phyloP scores from a whole-genome alignment of 2,888 invertebrate genomes.

The Phlogophora meticulosa region DNA sequence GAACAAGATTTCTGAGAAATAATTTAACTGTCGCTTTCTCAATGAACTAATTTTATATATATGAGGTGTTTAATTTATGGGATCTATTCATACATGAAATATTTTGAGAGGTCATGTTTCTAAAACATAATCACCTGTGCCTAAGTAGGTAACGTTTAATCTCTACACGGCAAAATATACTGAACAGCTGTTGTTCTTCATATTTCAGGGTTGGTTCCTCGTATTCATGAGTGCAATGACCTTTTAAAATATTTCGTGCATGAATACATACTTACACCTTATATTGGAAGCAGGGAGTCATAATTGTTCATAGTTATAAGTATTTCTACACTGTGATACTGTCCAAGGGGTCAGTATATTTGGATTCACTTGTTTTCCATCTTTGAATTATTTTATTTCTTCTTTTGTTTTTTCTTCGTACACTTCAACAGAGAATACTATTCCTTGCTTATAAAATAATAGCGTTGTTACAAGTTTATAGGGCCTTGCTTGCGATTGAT shows the following conservation, averaged over 20 bases:
- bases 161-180: too few species aligned
- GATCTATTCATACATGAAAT: too few species aligned
- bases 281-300: too few species aligned
- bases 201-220: too few species aligned
- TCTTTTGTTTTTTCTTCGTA: conserved; percentile 29
- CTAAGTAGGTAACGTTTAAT: too few species aligned
- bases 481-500: conserved; percentile 26
- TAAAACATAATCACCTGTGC: too few species aligned
- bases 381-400: conserved; percentile 3
- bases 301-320: not conserved
- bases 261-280: too few species aligned
- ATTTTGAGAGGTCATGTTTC: too few species aligned
- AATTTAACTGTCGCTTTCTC: conserved; percentile 5
- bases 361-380: conserved; percentile 11
- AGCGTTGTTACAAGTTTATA: conserved; percentile 53
- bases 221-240: too few species aligned
- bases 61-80: not conserved
- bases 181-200: too few species aligned
- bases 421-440: conserved; percentile 31
- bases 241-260: too few species aligned
- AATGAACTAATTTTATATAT: not conserved
- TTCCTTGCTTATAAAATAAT: conserved; percentile 46
- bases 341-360: not conserved
- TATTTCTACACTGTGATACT: not conserved
- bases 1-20: conserved; percentile 12